Conservation (phyloP, 2,888 invertebrate species). For the Parnassius glacialis region DNA sequence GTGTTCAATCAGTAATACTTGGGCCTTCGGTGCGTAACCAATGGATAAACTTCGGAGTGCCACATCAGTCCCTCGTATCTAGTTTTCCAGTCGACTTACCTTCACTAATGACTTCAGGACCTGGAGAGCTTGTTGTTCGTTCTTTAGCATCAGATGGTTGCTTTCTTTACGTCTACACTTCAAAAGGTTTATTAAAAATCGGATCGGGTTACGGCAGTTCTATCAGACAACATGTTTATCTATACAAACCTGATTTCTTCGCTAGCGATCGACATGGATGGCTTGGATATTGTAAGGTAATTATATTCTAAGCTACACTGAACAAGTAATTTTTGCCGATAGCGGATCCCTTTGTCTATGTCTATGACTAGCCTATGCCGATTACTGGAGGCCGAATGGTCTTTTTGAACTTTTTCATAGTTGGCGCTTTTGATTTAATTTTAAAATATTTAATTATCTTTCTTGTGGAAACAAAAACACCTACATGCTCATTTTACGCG, state of each 20-base stretch:
- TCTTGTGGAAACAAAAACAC: too few relatives aligned
- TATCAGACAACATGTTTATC: slow-evolving; percentile 93
- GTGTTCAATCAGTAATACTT: slow-evolving; percentile 92
- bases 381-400: too few relatives aligned
- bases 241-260: slow-evolving; percentile 89
- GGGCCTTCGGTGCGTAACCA: slow-evolving; percentile 92
- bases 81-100: slow-evolving; percentile 81
- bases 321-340: slow-evolving; percentile 27
- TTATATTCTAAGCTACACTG: neutral
- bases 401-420: too few relatives aligned
- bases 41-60: slow-evolving; percentile 94
- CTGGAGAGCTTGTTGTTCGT: slow-evolving; percentile 64
- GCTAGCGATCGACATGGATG: slow-evolving; percentile 89
- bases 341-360: too few relatives aligned
- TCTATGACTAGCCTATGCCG: too few relatives aligned
- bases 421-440: too few relatives aligned
- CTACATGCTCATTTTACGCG: too few relatives aligned
- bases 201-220: slow-evolving; percentile 97
- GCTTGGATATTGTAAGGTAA: slow-evolving; percentile 91
- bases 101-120: slow-evolving; percentile 49
- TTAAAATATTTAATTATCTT: too few relatives aligned
- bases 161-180: slow-evolving; percentile 92
- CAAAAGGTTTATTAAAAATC: slow-evolving; percentile 93
- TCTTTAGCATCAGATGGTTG: slow-evolving; percentile 94
- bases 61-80: slow-evolving; percentile 86